Conservation (phyloP, 2,113 vertebrate species). For the Dipodomys ordii region DNA sequence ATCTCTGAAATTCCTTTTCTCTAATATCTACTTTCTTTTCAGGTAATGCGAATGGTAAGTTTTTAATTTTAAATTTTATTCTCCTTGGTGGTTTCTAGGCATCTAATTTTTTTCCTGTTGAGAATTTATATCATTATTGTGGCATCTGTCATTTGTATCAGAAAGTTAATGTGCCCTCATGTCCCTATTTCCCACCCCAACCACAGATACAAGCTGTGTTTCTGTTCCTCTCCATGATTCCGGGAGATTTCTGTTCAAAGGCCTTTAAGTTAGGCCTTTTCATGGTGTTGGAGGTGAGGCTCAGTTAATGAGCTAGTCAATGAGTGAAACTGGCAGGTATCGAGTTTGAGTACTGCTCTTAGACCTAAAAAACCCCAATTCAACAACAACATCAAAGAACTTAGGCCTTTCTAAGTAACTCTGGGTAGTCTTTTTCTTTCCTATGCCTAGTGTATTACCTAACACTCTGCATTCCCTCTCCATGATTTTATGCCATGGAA, state of each 20-base stretch:
- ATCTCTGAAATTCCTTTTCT: background rate
- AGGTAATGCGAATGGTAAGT: background rate
- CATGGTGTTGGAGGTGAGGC: too few relatives aligned
- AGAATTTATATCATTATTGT: background rate
- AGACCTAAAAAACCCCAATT: too few relatives aligned
- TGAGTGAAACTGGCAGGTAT: too few relatives aligned
- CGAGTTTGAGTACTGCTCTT: too few relatives aligned
- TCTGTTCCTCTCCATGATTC: background rate
- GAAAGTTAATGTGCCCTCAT: background rate
- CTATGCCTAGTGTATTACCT: rapidly evolving
- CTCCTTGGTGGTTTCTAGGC: background rate
- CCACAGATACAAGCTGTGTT: background rate
- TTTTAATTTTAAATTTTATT: background rate
- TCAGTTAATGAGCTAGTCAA: too few relatives aligned
- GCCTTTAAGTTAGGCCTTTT: too few relatives aligned
- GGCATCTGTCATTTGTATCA: background rate
- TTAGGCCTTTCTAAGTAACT: background rate
- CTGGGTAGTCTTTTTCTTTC: background rate
- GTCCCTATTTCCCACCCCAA: background rate
- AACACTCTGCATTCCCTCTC: background rate
- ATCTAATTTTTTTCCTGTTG: background rate
- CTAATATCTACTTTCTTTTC: background rate
- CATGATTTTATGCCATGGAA: background rate
- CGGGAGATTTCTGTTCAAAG: background rate
- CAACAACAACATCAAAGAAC: too few relatives aligned